Percentiles rank a stretch among this genome's conserved stretches.
phyloP scores from a whole-genome alignment of 2,888 invertebrate genomes.

The Aporophyla lueneburgensis region DNA sequence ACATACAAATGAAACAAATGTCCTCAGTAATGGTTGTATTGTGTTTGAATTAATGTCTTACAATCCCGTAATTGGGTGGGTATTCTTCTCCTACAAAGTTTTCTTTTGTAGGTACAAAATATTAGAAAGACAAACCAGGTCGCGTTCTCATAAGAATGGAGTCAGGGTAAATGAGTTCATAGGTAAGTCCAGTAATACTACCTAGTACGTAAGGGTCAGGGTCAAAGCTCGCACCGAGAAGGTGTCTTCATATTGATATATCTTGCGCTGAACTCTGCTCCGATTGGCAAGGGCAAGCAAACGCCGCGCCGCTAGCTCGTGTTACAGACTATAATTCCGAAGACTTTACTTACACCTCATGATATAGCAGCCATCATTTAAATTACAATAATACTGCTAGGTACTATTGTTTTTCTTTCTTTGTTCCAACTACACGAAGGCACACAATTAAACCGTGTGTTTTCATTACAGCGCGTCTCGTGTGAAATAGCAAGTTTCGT shows the following conservation, averaged over 20 bases:
- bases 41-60: constrained; percentile 10
- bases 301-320: background rate
- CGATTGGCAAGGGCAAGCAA: background rate
- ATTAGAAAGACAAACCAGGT: background rate
- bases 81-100: background rate
- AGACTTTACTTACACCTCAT: constrained; percentile 1
- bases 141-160: background rate
- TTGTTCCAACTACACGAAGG: constrained; percentile 34
- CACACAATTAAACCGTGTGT: constrained; percentile 54
- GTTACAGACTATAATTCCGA: background rate
- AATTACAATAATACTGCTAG: constrained; percentile 27
- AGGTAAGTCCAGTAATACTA: constrained; percentile 1
- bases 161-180: constrained; percentile 11
- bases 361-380: constrained; percentile 9
- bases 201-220: constrained; percentile 25
- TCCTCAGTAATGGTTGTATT: constrained; percentile 18
- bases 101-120: background rate
- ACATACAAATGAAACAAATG: constrained; percentile 22
- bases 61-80: background rate
- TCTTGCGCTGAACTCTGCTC: constrained; percentile 26
- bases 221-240: constrained; percentile 17
- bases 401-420: constrained; percentile 35
- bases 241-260: background rate
- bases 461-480: constrained; percentile 57
- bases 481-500: constrained; percentile 57